Percentiles rank a stretch among this genome's conserved stretches.
These are phyloP conservation scores for Delichon dasypus DNA, from an alignment of 2,797 vertebrate genomes.

Conservation along the genomic window DNA sequence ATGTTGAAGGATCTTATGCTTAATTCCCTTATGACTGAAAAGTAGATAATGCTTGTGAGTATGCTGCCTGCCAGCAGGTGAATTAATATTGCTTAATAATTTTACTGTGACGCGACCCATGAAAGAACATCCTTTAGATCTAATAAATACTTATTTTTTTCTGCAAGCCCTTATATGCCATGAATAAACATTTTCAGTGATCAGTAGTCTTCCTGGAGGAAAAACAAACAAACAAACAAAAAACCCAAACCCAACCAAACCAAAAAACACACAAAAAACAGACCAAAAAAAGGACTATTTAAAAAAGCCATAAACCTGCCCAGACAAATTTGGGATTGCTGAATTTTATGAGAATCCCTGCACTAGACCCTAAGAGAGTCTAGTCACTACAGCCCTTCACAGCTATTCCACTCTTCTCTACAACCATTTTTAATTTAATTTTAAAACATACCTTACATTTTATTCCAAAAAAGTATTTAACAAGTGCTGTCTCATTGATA, in stretches of 20 bases:
- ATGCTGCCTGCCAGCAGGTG: neutral
- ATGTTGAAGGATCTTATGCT: neutral
- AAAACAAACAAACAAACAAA: neutral
- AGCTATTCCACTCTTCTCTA: neutral
- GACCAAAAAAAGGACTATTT: neutral
- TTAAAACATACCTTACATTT: neutral
- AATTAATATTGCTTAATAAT: neutral
- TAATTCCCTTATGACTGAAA: neutral
- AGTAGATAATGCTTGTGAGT: neutral
- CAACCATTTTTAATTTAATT: neutral
- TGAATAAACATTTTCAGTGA: neutral
- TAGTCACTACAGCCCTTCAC: neutral
- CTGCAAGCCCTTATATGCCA: neutral
- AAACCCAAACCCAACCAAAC: no score
- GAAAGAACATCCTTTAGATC: neutral
- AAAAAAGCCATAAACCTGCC: neutral
- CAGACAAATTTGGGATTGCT: neutral
- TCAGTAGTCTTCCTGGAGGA: neutral
- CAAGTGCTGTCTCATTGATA: neutral
- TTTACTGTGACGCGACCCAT: neutral
- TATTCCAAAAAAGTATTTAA: neutral
- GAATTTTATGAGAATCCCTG: neutral
- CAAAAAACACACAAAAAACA: neutral
- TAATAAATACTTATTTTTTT: neutral
- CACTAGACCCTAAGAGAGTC: rapidly evolving